Base-by-base conservation (phyloP, 2,797 vertebrate genomes). In the Psittacula derbiana region DNA sequence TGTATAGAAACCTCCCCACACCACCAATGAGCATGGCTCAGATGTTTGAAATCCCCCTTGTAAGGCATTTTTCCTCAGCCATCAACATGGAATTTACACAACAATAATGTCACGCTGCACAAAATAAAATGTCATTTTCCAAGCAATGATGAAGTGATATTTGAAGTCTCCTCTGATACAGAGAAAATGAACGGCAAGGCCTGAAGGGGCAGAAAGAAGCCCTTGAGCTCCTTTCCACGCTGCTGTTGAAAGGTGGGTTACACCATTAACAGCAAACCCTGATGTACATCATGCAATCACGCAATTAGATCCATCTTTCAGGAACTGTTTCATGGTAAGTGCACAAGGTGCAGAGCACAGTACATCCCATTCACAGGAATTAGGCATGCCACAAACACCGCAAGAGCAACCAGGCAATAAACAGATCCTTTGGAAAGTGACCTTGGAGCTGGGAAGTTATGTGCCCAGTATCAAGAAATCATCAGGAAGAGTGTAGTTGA, bases 71-170 rank as follows among this genome's bases (percentile, higher is more conserved):
- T n/a, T 64, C 40, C 65, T 66, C 52, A n/a, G 64, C 71, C 40
- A 70, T 38, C 95, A 70, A 67, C 11, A n/a, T 7, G 8, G 81
- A 92, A 88, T 82, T 87, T 43, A 82, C 57, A 81, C 74, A 27
- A 30, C 0, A 30, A 72, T 61, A 80, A 84, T 64, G 88, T 83
- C 94, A 90, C 1, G 15, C 64, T 43, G 65, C 11, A 88, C 69
- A 90, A 91, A 85, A 50, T 82, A 82, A 79, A 93, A 76, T 87
- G 92, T 50, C 95, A 86, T 72, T 74, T 81, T 27, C 75, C 47
- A 1, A 46, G 95, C 66, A 57, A 55, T 4, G 83, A n/a, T 13
- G 73, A 91, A 30, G 60, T 70, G 92, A 47, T 72, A 64, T 86
- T 94, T 85, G 88, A 72, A 92, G 86, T 7, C 67, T 90, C 85